phyloP scores from a whole-genome alignment of 2,113 vertebrate species.

The Esox niger region DNA sequence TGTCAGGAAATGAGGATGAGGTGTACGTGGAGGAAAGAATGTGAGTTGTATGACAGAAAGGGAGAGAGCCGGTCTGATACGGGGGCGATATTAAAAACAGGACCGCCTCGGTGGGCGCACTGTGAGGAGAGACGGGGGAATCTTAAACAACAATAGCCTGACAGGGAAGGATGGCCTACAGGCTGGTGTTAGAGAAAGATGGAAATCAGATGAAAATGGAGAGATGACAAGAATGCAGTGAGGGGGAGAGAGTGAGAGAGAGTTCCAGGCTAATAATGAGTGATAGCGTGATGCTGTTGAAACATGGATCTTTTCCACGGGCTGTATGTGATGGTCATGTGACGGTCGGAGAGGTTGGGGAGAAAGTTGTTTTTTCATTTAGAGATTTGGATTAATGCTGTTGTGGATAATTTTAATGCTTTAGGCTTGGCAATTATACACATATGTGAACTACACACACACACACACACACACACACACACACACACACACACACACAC shows the following conservation, averaged over 20 bases:
- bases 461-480: not conserved
- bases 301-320: too few relatives aligned
- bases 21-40: not conserved
- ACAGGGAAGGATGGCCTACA: not conserved
- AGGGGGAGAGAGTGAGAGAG: not conserved
- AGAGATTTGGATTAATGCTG: slow-evolving; percentile 12
- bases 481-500: too few relatives aligned
- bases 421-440: not conserved
- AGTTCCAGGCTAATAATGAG: not conserved
- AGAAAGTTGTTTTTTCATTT: not conserved
- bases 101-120: too few relatives aligned
- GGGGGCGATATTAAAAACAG: too few relatives aligned
- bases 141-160: not conserved
- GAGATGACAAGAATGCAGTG: slow-evolving; percentile 1
- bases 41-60: not conserved
- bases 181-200: not conserved
- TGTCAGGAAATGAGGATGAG: not conserved
- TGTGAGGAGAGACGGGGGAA: not conserved
- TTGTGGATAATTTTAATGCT: slow-evolving; percentile 5
- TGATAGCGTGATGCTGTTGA: not conserved
- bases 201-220: not conserved
- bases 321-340: too few relatives aligned
- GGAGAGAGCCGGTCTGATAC: too few relatives aligned
- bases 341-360: not conserved
- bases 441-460: not conserved